Base-by-base conservation (phyloP, 2,797 vertebrate genomes). In the Esox lucius region DNA sequence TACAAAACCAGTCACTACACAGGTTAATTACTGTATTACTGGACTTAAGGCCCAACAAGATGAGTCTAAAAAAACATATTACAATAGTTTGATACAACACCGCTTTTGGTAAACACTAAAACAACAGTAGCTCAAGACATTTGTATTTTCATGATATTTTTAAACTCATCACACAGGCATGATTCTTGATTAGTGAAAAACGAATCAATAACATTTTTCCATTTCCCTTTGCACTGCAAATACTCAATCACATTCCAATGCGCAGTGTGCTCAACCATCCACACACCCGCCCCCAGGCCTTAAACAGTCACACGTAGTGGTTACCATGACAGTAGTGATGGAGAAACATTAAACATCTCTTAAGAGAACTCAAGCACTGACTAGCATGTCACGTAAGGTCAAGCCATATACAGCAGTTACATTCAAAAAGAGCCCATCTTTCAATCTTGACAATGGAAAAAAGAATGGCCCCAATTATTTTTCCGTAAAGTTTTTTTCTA, bases 241-340 rank as follows among this genome's bases (percentile, higher is more conserved):
- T 33, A 31, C 24, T 53, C 16, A 24, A 33, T 33, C 2, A n/a
- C 24, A 56, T 5, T 24, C 22, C 56, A 56, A 71, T 9, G 33
- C 49, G 35, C 17, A 59, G 42, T 46, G 42, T 46, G 42, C 42
- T 46, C 13, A 19, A 15, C 56, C 31, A 39, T 39, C 33, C 53
- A 33, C 51, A 71, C 51, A 19, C 28, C 11, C 56, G 19, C n/a
- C 19, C 28, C 22, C 56, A 6, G 17, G 33, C 39, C n/a, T 66
- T 68, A 46, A 46, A 68, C 66, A 5, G 66, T 68, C 66, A 68
- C 33, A 68, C 66, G 6, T 3, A 28, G 69, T 19, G 69, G 28
- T 71, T 53, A 56, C 69, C 69, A 31, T 33, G 49, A 71, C 69
- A 51, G 69, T 28, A 9, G 48, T 56, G 46, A n/a, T 15, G 59